Evolutionary conservation across 1,140 invertebrate species (phyloP), one percentile per base, ranked within the genome.

Genomic region (Zaprionus nigranus): DNA sequence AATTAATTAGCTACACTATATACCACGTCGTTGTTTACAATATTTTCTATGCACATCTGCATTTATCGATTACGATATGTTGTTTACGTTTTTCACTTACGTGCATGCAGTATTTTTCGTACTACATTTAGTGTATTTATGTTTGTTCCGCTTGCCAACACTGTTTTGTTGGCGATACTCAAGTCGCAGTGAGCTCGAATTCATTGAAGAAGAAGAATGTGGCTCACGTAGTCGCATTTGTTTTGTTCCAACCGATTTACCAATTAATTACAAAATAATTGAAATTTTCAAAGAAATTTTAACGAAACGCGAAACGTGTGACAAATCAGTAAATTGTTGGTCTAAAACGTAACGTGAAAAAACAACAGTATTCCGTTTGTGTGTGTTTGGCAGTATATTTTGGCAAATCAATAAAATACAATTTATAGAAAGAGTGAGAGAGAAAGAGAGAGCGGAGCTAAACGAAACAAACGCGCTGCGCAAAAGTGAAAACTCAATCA

Each of bases 21-120:
- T 34, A 81, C 65, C 84, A 88, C 84, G 84, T 88, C 78, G 74
- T 85, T 85, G 81, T 88, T 88, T 84, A 88, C 78, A 81, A 72
- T 53, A 53, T 68, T 24, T 36, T 59, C 54, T 58, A 51, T 17
- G n/a, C 40, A 46, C 6, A 46, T 46, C n/a, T 34, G 30, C 6
- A 46, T 9, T 12, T 66, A 70, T 59, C 66, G 77, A 62, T 57
- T 5, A 5, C 54, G 26, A 49, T 15, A 22, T 17, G 22, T 15
- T 59, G 13, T 43, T 60, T 46, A 58, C 56, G 28, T 34, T 49
- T 22, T 22, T 22, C 12, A 15, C 40, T 46, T 17, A 26, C 13
- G 15, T n/a, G 2, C 3, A 38, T 22, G 5, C 11, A 20, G 46
- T 63, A 36, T 63, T 53, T 63, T 63, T 51, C 11, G 1, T 24